phyloP scores from a whole-genome alignment of 2,113 vertebrate species.

The Miniopterus natalensis region DNA sequence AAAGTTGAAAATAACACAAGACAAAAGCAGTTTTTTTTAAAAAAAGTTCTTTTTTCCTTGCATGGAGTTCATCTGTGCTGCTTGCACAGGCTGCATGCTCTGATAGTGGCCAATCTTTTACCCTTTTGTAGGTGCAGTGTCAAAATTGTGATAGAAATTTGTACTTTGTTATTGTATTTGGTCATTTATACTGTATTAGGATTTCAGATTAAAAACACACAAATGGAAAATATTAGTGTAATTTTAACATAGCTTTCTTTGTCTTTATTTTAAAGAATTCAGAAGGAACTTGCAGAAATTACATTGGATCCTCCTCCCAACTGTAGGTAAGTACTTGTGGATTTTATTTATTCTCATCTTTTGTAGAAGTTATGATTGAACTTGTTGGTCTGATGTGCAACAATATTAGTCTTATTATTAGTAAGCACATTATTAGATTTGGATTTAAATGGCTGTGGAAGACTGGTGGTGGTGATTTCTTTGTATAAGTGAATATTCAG shows the following conservation, averaged over 20 bases:
- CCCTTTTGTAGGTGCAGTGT: not conserved
- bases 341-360: slow-evolving; percentile 81
- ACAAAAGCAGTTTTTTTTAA: not conserved
- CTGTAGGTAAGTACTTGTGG: slow-evolving; percentile 95
- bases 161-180: not conserved
- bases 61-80: not conserved
- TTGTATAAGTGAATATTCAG: not conserved
- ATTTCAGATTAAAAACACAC: not conserved
- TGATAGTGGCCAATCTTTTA: not conserved
- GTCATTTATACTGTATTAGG: not conserved
- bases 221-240: slow-evolving; percentile 16
- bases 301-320: slow-evolving; percentile 99
- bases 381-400: not conserved
- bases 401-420: not conserved
- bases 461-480: slow-evolving; percentile 52
- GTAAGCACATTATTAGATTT: slow-evolving; percentile 47
- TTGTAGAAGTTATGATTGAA: slow-evolving; percentile 53
- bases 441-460: not conserved
- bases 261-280: slow-evolving; percentile 92
- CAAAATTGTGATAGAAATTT: not conserved
- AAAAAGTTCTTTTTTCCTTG: not conserved
- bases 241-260: slow-evolving; percentile 78
- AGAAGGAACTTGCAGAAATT: slow-evolving; percentile 99
- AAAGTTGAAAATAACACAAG: slow-evolving; percentile 13
- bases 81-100: not conserved